These are phyloP conservation scores for Phalacrocorax brasilianus DNA, from an alignment of 2,113 vertebrate genomes.

Conservation along the genomic window DNA sequence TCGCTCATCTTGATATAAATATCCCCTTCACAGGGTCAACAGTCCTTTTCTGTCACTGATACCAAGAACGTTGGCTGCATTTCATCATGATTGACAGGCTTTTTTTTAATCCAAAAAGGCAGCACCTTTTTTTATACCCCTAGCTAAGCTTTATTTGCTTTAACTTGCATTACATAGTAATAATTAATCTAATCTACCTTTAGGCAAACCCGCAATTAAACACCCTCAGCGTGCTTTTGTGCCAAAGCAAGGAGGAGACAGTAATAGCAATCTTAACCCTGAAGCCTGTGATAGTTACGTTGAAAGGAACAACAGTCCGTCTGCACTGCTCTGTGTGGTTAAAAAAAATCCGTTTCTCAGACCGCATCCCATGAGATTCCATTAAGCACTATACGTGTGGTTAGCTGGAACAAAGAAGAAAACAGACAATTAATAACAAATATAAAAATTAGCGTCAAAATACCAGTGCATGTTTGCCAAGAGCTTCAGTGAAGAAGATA, in stretches of 20 bases:
- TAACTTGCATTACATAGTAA: conserved; percentile 86
- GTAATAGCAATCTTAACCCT: conserved; percentile 79
- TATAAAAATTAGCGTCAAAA: background rate
- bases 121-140: conserved; percentile 77
- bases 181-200: conserved; percentile 84
- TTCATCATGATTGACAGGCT: conserved; percentile 71
- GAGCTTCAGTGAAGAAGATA: background rate
- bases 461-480: background rate
- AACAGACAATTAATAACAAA: conserved; percentile 56
- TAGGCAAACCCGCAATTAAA: conserved; percentile 82
- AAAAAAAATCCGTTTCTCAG: conserved; percentile 76
- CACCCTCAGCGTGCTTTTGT: conserved; percentile 77
- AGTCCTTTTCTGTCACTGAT: conserved; percentile 69
- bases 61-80: conserved; percentile 68
- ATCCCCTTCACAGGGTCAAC: conserved; percentile 64
- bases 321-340: conserved; percentile 70
- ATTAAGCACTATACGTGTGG: conserved; percentile 73
- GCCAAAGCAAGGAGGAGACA: conserved; percentile 81
- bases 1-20: conserved; percentile 73
- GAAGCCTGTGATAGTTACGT: conserved; percentile 77
- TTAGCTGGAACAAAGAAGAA: conserved; percentile 88
- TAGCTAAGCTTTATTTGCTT: conserved; percentile 81
- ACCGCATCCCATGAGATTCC: conserved; percentile 79
- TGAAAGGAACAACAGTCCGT: conserved; percentile 72
- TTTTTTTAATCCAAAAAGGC: conserved; percentile 75